Conservation (phyloP, 2,113 vertebrate genomes). For the Ursus arctos region DNA sequence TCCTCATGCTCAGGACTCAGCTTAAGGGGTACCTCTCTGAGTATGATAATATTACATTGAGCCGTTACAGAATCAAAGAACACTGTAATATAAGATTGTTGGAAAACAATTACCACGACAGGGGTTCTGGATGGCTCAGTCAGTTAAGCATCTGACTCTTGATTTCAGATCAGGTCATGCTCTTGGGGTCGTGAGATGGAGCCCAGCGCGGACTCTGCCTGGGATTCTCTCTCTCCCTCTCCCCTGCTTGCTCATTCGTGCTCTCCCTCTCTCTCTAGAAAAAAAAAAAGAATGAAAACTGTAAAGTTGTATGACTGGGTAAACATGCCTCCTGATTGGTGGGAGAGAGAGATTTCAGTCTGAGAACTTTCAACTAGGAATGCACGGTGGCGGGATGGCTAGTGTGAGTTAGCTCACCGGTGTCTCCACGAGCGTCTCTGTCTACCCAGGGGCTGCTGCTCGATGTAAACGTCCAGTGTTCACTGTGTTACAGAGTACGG, state of each 20-base stretch:
- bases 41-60: background rate
- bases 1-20: background rate
- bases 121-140: background rate
- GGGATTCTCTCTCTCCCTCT: background rate
- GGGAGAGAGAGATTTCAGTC: background rate
- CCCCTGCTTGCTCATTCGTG: background rate
- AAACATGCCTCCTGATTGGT: background rate
- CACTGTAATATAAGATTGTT: background rate
- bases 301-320: background rate
- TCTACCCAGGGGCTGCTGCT: background rate
- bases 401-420: background rate
- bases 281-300: background rate
- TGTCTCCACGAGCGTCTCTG: background rate
- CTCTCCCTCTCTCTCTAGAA: background rate
- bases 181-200: background rate
- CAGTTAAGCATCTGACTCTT: background rate
- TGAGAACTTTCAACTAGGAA: background rate
- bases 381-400: too few relatives aligned
- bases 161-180: background rate
- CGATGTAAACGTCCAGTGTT: constrained; percentile 74
- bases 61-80: background rate
- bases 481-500: constrained; percentile 90
- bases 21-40: background rate
- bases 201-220: background rate
- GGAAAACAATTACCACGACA: background rate